Evolutionary conservation across 1,140 invertebrate genomes (phyloP).

Genomic region (Andrena cerasifolii): DNA sequence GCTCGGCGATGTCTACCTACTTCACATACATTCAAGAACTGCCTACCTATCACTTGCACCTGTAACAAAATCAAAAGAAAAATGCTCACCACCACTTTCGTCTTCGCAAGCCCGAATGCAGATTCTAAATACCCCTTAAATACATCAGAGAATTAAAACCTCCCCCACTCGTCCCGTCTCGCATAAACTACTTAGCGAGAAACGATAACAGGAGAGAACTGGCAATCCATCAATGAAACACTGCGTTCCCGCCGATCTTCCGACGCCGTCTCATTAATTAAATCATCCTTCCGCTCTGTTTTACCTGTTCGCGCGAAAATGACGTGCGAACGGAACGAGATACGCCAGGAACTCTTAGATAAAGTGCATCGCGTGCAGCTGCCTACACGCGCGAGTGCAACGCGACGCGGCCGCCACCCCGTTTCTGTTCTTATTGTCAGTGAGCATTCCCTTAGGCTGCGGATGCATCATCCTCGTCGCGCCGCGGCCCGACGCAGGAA

Average conservation of each 20-base stretch:
- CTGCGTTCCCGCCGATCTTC: too few relatives aligned
- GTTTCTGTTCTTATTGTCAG: constrained; percentile 31
- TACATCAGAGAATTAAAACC: not conserved
- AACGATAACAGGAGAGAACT: too few relatives aligned
- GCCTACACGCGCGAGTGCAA: constrained; percentile 9
- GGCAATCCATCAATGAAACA: too few relatives aligned
- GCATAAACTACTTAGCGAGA: too few relatives aligned
- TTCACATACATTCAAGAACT: constrained; percentile 6
- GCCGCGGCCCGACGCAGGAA: not conserved
- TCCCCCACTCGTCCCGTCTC: not conserved
- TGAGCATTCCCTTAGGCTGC: not conserved
- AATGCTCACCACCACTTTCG: not conserved
- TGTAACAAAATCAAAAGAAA: too few relatives aligned
- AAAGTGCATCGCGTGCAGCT: constrained; percentile 37
- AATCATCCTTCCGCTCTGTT: not conserved
- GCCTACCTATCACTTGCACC: too few relatives aligned
- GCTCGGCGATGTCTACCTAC: not conserved
- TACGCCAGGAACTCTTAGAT: constrained; percentile 14
- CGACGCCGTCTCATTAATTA: not conserved
- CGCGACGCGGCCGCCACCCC: not conserved
- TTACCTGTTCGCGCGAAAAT: constrained; percentile 31
- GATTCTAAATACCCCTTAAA: not conserved
- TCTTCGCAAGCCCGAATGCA: not conserved
- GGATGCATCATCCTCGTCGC: constrained; percentile 18
- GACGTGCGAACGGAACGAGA: constrained; percentile 16